A percentile compares a stretch with the other conserved stretches of the same genome.
Conservation (phyloP, 2,797 vertebrate genomes). For the Ctenopoma kingsleyae region DNA sequence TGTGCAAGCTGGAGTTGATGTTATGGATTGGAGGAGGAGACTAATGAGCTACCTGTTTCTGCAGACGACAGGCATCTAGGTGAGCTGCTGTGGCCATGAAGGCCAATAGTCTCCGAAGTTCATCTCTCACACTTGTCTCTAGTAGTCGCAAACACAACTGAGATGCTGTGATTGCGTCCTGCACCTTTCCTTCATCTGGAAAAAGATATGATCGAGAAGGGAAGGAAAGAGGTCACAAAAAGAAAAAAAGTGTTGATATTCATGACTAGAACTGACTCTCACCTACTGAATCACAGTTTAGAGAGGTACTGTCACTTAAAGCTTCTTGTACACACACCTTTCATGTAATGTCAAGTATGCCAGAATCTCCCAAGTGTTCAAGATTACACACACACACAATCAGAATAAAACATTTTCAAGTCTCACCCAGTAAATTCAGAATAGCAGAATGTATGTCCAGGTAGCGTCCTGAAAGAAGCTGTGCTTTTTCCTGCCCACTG, state of each 20-base stretch:
- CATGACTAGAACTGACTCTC: neutral
- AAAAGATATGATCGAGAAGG: neutral
- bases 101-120: constrained; percentile 83
- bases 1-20: neutral
- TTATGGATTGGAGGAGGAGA: neutral
- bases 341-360: neutral
- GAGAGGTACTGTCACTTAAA: neutral
- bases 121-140: constrained; percentile 83
- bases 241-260: neutral
- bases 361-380: neutral
- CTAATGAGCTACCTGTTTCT: constrained; percentile 83
- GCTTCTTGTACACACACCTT: neutral
- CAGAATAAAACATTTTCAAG: neutral
- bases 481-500: constrained; percentile 83
- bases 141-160: constrained; percentile 88
- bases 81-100: constrained; percentile 83
- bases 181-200: constrained; percentile 71
- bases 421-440: constrained; percentile 88
- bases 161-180: constrained; percentile 84
- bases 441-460: constrained; percentile 85
- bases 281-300: neutral
- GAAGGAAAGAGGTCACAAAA: neutral
- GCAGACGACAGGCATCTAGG: constrained; percentile 81
- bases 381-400: neutral
- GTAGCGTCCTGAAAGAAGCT: constrained; percentile 85